phyloP scores from a whole-genome alignment of 2,888 invertebrate genomes.

The Oscheius sp. region DNA sequence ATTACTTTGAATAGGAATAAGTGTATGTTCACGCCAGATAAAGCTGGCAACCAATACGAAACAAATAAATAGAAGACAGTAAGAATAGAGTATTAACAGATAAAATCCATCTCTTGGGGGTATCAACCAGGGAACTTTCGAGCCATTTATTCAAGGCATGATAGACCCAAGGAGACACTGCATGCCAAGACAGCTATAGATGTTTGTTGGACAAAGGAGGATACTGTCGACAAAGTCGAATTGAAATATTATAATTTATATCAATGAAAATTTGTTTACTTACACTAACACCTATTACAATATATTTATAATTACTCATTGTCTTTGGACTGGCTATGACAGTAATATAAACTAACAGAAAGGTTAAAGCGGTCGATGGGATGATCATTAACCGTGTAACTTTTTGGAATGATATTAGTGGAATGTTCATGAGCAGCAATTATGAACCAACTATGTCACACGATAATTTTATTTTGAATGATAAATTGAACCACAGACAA shows the following conservation, averaged over 20 bases:
- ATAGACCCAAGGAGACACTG: not conserved
- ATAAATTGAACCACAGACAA: too few relatives aligned
- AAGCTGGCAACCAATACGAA: not conserved
- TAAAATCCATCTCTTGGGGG: too few relatives aligned
- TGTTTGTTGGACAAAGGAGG: not conserved
- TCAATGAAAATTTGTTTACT: not conserved
- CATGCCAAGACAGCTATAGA: not conserved
- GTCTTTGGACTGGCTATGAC: not conserved
- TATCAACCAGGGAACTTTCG: too few relatives aligned
- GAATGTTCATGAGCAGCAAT: too few relatives aligned
- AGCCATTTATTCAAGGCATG: not conserved
- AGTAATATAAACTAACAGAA: too few relatives aligned
- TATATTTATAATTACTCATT: not conserved
- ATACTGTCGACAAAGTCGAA: not conserved
- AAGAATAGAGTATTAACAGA: too few relatives aligned
- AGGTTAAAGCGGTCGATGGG: not conserved
- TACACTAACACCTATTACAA: not conserved
- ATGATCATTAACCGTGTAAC: not conserved
- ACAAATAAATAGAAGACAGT: not conserved
- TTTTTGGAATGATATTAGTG: too few relatives aligned
- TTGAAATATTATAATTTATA: not conserved
- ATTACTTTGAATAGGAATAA: conserved; percentile 1
- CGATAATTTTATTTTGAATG: too few relatives aligned
- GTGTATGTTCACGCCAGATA: conserved; percentile 5
- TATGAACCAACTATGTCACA: too few relatives aligned